phyloP scores from a whole-genome alignment of 2,888 invertebrate genomes.

The Pterobdella sp. region DNA sequence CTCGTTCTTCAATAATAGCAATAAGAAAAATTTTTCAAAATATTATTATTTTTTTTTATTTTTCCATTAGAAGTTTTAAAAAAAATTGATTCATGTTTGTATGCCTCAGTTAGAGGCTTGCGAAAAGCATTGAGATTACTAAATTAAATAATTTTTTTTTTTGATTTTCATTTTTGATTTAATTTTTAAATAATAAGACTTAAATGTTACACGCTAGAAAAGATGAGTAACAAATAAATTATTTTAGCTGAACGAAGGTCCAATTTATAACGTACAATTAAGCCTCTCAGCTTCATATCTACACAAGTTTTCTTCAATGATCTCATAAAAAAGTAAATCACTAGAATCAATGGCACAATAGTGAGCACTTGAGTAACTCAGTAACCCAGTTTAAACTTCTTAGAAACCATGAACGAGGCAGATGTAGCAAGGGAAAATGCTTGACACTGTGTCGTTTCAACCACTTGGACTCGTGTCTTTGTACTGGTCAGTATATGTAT shows the following conservation, averaged over 20 bases:
- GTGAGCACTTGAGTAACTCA: no score
- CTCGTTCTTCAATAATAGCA: no score
- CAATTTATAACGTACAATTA: no score
- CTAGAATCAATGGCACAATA: no score
- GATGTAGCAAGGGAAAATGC: neutral
- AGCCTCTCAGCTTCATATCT: no score
- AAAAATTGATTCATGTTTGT: neutral
- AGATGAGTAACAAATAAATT: no score
- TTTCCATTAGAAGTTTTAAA: neutral
- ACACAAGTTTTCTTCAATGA: no score
- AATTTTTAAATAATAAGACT: no score
- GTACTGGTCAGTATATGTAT: neutral
- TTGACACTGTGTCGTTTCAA: neutral
- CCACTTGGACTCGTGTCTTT: neutral
- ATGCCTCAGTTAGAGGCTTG: neutral
- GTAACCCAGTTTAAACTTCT: neutral
- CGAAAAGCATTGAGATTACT: neutral
- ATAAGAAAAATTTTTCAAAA: neutral
- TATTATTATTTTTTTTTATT: conserved; percentile 3
- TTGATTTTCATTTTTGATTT: no score
- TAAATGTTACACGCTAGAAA: no score
- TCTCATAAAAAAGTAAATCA: no score
- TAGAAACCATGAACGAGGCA: neutral
- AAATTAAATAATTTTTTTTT: neutral
- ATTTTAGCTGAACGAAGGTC: no score